Conservation (phyloP, 2,888 invertebrate species). For the Andrena fulva region DNA sequence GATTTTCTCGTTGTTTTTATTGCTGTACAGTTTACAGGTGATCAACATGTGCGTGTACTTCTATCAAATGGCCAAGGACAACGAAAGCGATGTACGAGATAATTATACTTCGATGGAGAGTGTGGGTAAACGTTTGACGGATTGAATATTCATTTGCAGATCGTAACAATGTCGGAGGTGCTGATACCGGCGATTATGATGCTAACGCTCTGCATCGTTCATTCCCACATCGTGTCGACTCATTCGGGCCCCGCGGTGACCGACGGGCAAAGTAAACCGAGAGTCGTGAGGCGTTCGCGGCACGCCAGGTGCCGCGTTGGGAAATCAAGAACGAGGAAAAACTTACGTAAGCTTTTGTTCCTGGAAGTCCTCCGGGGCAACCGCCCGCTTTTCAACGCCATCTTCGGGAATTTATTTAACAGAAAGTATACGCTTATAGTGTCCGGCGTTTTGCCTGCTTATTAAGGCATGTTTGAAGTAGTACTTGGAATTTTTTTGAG, state of each 20-base stretch:
- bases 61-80: slow-evolving; percentile 76
- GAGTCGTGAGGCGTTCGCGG: slow-evolving; percentile 74
- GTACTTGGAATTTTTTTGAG: not conserved
- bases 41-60: slow-evolving; percentile 87
- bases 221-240: slow-evolving; percentile 92
- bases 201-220: slow-evolving; percentile 90
- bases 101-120: slow-evolving; percentile 18
- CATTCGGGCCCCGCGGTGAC: slow-evolving; percentile 83
- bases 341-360: slow-evolving; percentile 70
- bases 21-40: slow-evolving; percentile 92
- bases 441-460: no score
- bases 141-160: slow-evolving; percentile 81
- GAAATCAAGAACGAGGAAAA: slow-evolving; percentile 77
- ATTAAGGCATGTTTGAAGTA: no score
- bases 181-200: slow-evolving; percentile 90
- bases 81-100: slow-evolving; percentile 86
- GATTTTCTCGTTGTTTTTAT: slow-evolving; percentile 90
- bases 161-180: slow-evolving; percentile 89
- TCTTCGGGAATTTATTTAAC: no score
- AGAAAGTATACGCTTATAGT: no score
- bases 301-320: slow-evolving; percentile 78
- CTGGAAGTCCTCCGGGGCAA: no score
- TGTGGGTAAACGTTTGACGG: not conserved
- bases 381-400: no score
- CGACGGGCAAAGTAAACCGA: slow-evolving; percentile 74